These are phyloP conservation scores for Brienomyrus brachyistius DNA, from an alignment of 2,113 vertebrate species.

Conservation along the genomic window DNA sequence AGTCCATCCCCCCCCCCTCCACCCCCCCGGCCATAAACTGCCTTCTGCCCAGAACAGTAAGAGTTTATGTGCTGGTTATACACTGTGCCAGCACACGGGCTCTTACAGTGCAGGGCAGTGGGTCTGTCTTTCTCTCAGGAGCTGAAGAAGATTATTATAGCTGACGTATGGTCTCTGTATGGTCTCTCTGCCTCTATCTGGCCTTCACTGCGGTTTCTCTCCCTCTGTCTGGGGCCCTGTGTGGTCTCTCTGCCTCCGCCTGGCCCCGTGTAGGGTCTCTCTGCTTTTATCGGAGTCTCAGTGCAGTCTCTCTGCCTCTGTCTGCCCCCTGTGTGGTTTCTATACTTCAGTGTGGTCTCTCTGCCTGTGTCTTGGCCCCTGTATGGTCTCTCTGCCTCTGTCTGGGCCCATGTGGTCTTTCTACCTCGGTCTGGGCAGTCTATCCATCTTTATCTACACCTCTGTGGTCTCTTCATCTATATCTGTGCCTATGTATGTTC, in stretches of 20 bases:
- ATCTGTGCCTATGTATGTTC: background rate
- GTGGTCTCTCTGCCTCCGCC: background rate
- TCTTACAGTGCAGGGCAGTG: conserved; percentile 61
- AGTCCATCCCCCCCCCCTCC: background rate
- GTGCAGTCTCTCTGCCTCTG: background rate
- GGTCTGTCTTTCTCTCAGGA: conserved; percentile 25
- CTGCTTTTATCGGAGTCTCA: background rate
- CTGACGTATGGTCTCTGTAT: background rate
- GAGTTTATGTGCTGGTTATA: conserved; percentile 65
- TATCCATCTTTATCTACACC: background rate
- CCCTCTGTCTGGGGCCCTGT: background rate
- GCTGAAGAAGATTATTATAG: background rate
- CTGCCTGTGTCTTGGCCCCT: background rate
- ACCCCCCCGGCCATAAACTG: background rate
- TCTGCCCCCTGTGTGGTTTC: background rate
- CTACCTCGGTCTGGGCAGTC: background rate
- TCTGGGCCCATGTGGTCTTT: background rate
- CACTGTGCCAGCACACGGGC: conserved; percentile 49
- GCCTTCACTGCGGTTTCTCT: background rate
- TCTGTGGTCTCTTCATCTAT: background rate
- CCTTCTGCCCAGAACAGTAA: conserved; percentile 63
- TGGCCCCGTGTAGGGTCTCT: background rate
- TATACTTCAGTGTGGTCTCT: background rate
- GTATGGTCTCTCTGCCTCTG: background rate
- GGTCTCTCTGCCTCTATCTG: background rate